Evolutionary conservation across 2,797 vertebrate genomes (phyloP), one percentile per base, ranked within the genome.

Genomic region (Melanotaenia nigrans): DNA sequence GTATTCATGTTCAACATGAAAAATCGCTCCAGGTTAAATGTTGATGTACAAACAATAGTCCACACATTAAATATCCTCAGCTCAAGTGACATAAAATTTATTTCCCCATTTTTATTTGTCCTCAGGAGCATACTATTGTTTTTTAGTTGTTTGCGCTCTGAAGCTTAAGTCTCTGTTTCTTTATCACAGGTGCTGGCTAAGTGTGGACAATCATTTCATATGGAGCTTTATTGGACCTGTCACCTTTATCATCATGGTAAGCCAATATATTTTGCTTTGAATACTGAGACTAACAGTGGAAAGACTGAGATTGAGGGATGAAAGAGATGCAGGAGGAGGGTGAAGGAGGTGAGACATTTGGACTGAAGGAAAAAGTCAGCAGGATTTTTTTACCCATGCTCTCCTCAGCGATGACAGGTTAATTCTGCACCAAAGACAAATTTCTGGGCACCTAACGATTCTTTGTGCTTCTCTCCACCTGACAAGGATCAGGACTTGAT

Each of bases 201-300:
- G 95, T 56, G 95, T 97, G 94, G 98, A 99, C 94, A 99, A 98
- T 92, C 97, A 98, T 92, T 99, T 99, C 94, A 99, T 99, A 94
- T 99, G 98, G 98, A 99, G 97, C 89, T 99, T 99, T 90, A 97
- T 99, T 87, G 98, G 97, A 89, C 98, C 98, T 3, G 98, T 99
- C 90, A 97, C 96, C 83, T 97, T 98, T 87, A 97, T 99, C 93
- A 98, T 99, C 92, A 95, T 98, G 97, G 98, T 99, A 96, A 96
- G 96, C 89, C 71, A 63, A 83, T 82, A 51, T 82, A 55, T 85
- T 85, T 80, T 61, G 13, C 57, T 85, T 71, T 83, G 76, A 87
- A 88, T 82, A 64, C 66, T 65, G 70, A 75, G 40, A 71, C 72
- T 78, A 75, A 68, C 76, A 64, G 79, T 80, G 68, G 59, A 74